Base-by-base conservation (phyloP, 2,888 invertebrate species). In the Brenthis hecate region DNA sequence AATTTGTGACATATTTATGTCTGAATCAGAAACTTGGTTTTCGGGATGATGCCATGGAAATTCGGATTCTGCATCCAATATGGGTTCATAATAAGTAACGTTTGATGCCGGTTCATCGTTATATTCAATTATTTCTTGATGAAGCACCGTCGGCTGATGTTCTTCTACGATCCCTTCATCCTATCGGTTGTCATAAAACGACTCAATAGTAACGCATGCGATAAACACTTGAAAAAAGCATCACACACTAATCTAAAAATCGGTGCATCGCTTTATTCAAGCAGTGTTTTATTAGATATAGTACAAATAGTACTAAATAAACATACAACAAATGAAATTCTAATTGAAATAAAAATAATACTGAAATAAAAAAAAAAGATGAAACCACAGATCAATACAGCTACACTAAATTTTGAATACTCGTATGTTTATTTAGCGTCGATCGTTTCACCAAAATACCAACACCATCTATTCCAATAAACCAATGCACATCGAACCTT, bases 401-500 rank as follows among this genome's bases (percentile, higher is more conserved):
- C n/a, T 32, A 4, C 14, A 63, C 16, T 3, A 23, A 13, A 19
- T 16, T 13, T 47, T 58, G 16, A 58, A 55, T 53, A 32, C 28
- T 72, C 77, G 79, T 78, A 92, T 88, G 90, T 89, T 90, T 87
- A 89, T 87, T 87, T 86, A 83, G 80, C 79, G 81, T 82, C 84
- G 85, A 83, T 76, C 77, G 85, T 86, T 91, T 82, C 91, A 89
- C 92, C 92, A 92, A 92, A 92, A 92, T 92, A 92, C 92, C 92
- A 92, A 92, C 92, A 92, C 92, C 92, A 85, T 87, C 84, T 85
- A 85, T 77, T 78, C 76, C 73, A 77, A 56, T 66, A 81, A 81
- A 85, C 84, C 81, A 78, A 80, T 75, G 73, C 63, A 82, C 74
- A 74, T 78, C 36, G 60, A 77, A 84, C 81, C 86, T 87, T 87